Evolutionary conservation across 92 coral and sea anemone genomes (phyloP).

Genomic region (Siderastrea radians): DNA sequence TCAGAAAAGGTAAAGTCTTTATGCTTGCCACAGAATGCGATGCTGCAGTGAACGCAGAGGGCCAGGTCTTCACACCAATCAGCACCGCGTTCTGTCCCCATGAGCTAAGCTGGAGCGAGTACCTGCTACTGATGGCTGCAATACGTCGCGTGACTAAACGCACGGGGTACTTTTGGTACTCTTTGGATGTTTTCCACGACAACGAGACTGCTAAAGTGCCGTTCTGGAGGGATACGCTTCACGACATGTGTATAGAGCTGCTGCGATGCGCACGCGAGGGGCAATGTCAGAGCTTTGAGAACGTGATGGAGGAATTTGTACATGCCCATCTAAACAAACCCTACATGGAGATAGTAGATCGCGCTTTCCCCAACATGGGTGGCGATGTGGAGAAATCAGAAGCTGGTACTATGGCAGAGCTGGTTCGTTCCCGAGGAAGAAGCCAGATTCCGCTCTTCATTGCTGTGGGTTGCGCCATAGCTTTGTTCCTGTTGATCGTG

Average conservation of each 20-base stretch:
- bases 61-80: conserved; percentile 54
- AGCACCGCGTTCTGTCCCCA: conserved; percentile 62
- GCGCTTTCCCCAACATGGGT: no score
- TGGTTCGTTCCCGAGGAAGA: conserved; percentile 34
- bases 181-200: conserved; percentile 7
- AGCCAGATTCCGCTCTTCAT: conserved; percentile 16
- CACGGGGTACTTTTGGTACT: conserved; percentile 64
- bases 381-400: no score
- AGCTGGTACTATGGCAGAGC: conserved; percentile 46
- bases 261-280: conserved; percentile 52
- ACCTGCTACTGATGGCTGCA: conserved; percentile 39
- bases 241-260: conserved; percentile 37
- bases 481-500: conserved; percentile 3
- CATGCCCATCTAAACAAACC: conserved; percentile 47
- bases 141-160: conserved; percentile 62
- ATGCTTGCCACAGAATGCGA: conserved; percentile 65
- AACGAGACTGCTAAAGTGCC: no score
- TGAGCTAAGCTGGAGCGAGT: no score
- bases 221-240: conserved; percentile 53
- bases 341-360: conserved; percentile 35
- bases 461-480: conserved; percentile 32
- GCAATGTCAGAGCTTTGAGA: conserved; percentile 55
- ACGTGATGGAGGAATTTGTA: conserved; percentile 40
- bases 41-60: conserved; percentile 54
- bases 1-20: conserved; percentile 1